A percentile compares a stretch with the other conserved stretches of the same genome.
phyloP scores from a whole-genome alignment of 2,113 vertebrate species.

The Microcebus jonahi region DNA sequence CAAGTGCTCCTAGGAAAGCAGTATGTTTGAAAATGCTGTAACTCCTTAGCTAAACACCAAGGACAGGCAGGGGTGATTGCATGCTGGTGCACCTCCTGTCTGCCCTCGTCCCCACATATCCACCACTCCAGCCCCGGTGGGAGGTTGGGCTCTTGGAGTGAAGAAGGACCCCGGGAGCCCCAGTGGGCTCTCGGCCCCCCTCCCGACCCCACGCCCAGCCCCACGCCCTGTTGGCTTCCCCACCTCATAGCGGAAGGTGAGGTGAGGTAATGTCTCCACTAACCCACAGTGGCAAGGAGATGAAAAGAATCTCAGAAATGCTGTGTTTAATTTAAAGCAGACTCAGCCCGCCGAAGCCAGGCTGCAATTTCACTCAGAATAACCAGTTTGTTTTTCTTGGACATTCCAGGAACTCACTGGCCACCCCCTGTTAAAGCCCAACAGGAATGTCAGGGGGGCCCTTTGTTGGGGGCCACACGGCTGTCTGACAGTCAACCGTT shows the following conservation, averaged over 20 bases:
- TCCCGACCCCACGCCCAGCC: background rate
- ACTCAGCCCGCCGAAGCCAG: conserved; percentile 3
- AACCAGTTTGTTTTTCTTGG: conserved; percentile 75
- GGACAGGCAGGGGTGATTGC: rapidly evolving
- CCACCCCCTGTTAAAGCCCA: background rate
- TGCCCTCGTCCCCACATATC: too few relatives aligned
- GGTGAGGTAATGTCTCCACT: conserved; percentile 65
- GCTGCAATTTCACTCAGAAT: conserved; percentile 66
- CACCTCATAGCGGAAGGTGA: conserved; percentile 54
- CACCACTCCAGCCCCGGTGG: background rate
- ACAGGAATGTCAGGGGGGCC: background rate
- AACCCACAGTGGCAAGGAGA: conserved; percentile 25
- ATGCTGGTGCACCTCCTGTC: too few relatives aligned
- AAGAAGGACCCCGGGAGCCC: background rate
- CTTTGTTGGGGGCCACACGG: background rate
- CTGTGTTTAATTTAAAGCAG: conserved; percentile 74
- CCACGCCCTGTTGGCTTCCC: background rate
- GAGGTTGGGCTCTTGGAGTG: background rate
- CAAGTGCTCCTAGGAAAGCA: background rate
- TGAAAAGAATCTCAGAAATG: conserved; percentile 74
- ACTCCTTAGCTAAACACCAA: conserved; percentile 9
- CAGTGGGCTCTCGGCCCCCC: background rate
- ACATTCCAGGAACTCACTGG: conserved; percentile 66
- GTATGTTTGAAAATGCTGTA: background rate
- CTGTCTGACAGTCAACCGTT: background rate